Conservation (phyloP, 2,797 vertebrate species). For the Macropodus opercularis region DNA sequence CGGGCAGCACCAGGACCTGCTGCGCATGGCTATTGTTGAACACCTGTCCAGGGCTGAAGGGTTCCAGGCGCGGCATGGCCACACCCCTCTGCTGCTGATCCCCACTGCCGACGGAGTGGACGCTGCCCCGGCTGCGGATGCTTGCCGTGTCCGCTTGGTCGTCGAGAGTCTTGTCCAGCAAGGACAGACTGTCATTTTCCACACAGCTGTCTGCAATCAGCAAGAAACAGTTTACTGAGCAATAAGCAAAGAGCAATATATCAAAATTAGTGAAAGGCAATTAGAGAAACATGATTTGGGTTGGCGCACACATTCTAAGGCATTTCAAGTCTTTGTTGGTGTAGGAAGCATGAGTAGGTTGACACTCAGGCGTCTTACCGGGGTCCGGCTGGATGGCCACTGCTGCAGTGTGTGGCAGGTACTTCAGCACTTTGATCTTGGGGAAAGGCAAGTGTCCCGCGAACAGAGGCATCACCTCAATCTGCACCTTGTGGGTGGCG, state of each 20-base stretch:
- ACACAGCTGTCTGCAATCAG: slow-evolving; percentile 89
- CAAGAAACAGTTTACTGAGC: neutral
- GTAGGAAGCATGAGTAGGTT: neutral
- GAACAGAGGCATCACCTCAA: slow-evolving; percentile 97
- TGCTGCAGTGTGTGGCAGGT: slow-evolving; percentile 90
- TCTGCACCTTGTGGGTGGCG: slow-evolving; percentile 91
- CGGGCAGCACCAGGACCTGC: slow-evolving; percentile 93
- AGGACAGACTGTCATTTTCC: slow-evolving; percentile 92
- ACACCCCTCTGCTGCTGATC: slow-evolving; percentile 84
- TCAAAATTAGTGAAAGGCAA: too few relatives aligned
- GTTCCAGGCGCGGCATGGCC: slow-evolving; percentile 92
- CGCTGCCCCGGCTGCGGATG: slow-evolving; percentile 87
- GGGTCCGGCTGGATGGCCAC: slow-evolving; percentile 89
- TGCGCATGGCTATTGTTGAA: slow-evolving; percentile 88
- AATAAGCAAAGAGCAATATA: too few relatives aligned
- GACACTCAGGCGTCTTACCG: slow-evolving; percentile 76
- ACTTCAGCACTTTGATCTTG: slow-evolving; percentile 92
- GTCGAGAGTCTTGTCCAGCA: slow-evolving; percentile 90
- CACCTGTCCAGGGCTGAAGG: slow-evolving; percentile 91
- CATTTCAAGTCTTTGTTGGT: neutral
- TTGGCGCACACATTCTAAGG: too few relatives aligned
- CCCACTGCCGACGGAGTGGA: slow-evolving; percentile 85
- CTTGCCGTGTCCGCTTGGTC: slow-evolving; percentile 90
- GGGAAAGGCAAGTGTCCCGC: slow-evolving; percentile 94
- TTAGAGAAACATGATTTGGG: too few relatives aligned